These are phyloP conservation scores for Gastrophryne carolinensis DNA, from an alignment of 2,797 vertebrate genomes.

Conservation along the genomic window DNA sequence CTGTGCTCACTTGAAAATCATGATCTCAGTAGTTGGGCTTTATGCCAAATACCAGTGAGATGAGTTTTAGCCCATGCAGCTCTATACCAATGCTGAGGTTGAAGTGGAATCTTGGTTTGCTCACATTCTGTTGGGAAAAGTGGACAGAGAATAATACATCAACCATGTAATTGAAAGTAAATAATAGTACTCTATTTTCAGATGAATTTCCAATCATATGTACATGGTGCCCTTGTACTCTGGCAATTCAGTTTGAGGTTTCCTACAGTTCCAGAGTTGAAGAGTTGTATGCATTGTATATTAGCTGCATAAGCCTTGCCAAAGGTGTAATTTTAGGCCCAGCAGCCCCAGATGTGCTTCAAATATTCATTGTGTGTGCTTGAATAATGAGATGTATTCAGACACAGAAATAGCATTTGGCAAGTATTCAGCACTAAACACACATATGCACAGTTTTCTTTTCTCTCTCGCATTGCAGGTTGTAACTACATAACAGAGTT, in stretches of 20 bases:
- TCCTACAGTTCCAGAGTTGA: neutral
- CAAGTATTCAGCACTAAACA: neutral
- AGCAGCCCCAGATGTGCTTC: neutral
- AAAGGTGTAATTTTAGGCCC: neutral
- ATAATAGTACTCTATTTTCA: slow-evolving; percentile 6
- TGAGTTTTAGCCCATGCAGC: too few species aligned
- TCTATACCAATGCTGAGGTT: too few species aligned
- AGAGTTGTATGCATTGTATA: neutral
- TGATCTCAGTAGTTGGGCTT: too few species aligned
- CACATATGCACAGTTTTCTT: neutral
- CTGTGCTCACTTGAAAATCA: too few species aligned
- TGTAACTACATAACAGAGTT: too few species aligned
- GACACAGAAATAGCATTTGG: neutral
- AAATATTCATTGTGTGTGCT: neutral
- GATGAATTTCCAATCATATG: neutral
- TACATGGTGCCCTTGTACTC: neutral
- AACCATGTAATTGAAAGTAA: slow-evolving; percentile 28
- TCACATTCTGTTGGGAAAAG: slow-evolving; percentile 19
- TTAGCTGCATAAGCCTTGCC: neutral
- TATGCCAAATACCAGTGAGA: too few species aligned
- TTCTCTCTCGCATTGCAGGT: neutral
- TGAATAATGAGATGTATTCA: neutral
- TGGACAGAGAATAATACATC: slow-evolving; percentile 5
- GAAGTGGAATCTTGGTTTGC: neutral
- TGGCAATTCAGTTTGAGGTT: neutral